These are phyloP conservation scores for Aphyosemion australe DNA, from an alignment of 2,113 vertebrate genomes.

Conservation along the genomic window DNA sequence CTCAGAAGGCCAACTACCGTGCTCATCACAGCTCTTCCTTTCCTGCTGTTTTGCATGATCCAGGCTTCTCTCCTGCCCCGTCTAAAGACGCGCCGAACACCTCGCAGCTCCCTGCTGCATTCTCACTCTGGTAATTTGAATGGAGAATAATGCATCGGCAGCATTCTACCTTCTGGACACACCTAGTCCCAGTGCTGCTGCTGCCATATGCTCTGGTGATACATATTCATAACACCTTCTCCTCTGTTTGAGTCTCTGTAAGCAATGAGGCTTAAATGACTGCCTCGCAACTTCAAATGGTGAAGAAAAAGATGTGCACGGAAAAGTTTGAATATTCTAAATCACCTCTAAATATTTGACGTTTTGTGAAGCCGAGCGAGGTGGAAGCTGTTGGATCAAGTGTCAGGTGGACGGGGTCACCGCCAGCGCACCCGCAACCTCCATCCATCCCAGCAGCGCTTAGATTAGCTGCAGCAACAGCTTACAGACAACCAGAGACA, in stretches of 20 bases:
- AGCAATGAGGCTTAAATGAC: slow-evolving; percentile 74
- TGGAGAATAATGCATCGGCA: slow-evolving; percentile 80
- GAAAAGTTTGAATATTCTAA: slow-evolving; percentile 58
- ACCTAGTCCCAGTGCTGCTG: slow-evolving; percentile 80
- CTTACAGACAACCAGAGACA: slow-evolving; percentile 34
- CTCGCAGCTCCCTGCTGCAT: slow-evolving; percentile 57
- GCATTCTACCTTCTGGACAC: slow-evolving; percentile 83
- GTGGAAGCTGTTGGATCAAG: slow-evolving; percentile 50
- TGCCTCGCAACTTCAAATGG: slow-evolving; percentile 78
- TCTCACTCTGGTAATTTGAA: slow-evolving; percentile 72
- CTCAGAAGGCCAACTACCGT: slow-evolving; percentile 48
- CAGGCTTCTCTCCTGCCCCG: slow-evolving; percentile 50
- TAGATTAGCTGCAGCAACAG: slow-evolving; percentile 34
- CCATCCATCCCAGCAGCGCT: slow-evolving; percentile 28
- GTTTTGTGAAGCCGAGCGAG: slow-evolving; percentile 39
- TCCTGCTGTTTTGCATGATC: slow-evolving; percentile 48
- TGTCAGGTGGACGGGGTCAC: slow-evolving; percentile 66
- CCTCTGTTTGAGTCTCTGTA: slow-evolving; percentile 62
- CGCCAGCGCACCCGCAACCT: slow-evolving; percentile 39
- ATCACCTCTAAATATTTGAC: slow-evolving; percentile 2
- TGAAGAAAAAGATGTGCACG: slow-evolving; percentile 35
- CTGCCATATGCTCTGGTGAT: slow-evolving; percentile 81
- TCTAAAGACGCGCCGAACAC: slow-evolving; percentile 57
- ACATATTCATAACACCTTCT: slow-evolving; percentile 83
- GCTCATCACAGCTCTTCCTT: slow-evolving; percentile 56